A percentile compares a stretch with the other conserved stretches of the same genome.
These are phyloP conservation scores for Excalfactoria chinensis DNA, from an alignment of 2,113 vertebrate genomes.

Conservation along the genomic window DNA sequence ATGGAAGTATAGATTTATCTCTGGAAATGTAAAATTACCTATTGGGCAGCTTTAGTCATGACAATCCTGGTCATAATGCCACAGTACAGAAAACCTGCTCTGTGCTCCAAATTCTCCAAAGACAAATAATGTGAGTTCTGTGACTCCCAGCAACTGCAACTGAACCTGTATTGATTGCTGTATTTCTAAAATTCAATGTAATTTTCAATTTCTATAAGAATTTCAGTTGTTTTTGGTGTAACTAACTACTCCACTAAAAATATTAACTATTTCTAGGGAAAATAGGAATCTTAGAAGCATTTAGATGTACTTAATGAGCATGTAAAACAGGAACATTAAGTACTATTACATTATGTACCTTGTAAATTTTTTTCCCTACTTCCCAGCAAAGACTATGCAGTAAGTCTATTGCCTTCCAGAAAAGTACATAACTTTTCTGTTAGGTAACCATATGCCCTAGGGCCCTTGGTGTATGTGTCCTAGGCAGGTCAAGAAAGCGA, in stretches of 20 bases:
- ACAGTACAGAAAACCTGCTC: not conserved
- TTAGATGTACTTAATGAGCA: not conserved
- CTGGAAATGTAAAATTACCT: not conserved
- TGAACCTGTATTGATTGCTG: not conserved
- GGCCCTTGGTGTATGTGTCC: not conserved
- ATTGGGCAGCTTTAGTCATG: not conserved
- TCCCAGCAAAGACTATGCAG: not conserved
- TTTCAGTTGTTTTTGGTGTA: not conserved
- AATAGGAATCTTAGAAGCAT: not conserved
- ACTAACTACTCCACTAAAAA: not conserved
- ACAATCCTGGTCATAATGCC: not conserved
- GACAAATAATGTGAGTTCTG: not conserved
- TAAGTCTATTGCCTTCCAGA: not conserved
- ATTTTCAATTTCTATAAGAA: not conserved
- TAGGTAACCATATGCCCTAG: not conserved
- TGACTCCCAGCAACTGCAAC: not conserved
- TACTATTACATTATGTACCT: not conserved
- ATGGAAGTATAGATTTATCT: not conserved
- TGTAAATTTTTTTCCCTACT: not conserved
- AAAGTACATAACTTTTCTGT: not conserved
- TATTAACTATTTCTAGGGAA: not conserved
- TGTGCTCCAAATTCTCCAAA: not conserved
- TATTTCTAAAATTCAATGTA: not conserved
- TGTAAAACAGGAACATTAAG: not conserved
- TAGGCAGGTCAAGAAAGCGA: not conserved